Base-by-base conservation (phyloP, 2,113 vertebrate genomes). In the Sorex fumeus region DNA sequence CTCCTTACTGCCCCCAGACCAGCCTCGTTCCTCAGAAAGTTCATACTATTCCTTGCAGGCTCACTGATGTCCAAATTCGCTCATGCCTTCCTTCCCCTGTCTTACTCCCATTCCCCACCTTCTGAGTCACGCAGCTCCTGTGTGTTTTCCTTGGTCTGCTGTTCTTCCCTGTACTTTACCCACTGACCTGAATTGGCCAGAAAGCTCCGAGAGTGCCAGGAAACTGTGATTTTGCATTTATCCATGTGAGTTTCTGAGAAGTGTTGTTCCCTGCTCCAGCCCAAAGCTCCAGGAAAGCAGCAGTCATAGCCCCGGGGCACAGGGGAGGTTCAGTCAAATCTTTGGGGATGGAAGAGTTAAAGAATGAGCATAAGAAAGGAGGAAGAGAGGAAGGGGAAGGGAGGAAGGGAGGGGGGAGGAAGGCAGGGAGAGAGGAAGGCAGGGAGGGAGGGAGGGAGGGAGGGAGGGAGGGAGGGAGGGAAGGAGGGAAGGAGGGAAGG, bases 11-110 rank as follows among this genome's bases (percentile, higher is more conserved):
- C 53, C 50, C 11, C 53, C 57, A 57, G 18, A 66, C 57, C 23
- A 60, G 28, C 32, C 18, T 0, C 3, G 8, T 27, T 77, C 34
- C 47, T 23, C 47, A 66, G 47, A 81, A 60, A 60, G 21, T 60
- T 60, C 57, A 23, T 60, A 60, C 1, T 60, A 60, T 60, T 60
- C 57, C 57, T 60, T 60, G 57, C 18, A 71, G 74, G 15, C 15
- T 10, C 3, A 1, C 2, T 0, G 18, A 40, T 8, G 8, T 34
- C 32, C 0, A 27, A 9, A 28, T n/a, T 16, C 32, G 60, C 84
- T 70, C 40, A 34, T 15, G 32, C 3, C 8, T 43, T 40, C 27
- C 6, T 60, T 34, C 64, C 50, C 23, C 72, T 43, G 34, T 5
- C 70, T 71, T 18, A 34, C 40, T 4, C 19, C 36, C 40, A 3